Evolutionary conservation across 2,888 invertebrate species (phyloP), one percentile per base, ranked within the genome.

Genomic region (Silvanus unidentatus): DNA sequence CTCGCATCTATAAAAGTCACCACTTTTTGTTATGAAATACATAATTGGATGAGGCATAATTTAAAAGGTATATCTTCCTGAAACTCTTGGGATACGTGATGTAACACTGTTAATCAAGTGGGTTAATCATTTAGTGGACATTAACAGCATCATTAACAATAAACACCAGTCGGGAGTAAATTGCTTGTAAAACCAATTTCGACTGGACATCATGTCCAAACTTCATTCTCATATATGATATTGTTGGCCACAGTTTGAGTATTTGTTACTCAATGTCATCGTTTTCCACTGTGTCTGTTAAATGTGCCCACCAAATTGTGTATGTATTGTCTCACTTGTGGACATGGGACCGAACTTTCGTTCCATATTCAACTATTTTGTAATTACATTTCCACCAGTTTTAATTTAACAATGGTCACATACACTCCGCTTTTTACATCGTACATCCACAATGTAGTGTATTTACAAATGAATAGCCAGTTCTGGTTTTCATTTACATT

Each of bases 21-120:
- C 22, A 8, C n/a, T 22, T 22, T 22, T 32, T 45, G 50, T 48
- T 49, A 42, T 51, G 45, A n/a, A n/a, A n/a, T n/a, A 30, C 27
- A 43, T 56, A 62, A 62, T 62, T 60, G 57, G 52, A 59, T 59
- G 50, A 54, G 47, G 56, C 59, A 62, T 62, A 56, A 62, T 62
- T 62, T 55, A 61, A 57, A 55, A 59, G 57, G n/a, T n/a, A 57
- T 55, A 58, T 52, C 52, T 58, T 60, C 58, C 58, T 53, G 52
- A 57, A 55, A 46, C 59, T 49, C 55, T 22, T 15, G 56, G 56
- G 58, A 59, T 32, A 22, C 8, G 8, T 43, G 53, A 53, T 52
- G 57, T 57, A 53, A 56, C 54, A 54, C 47, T 44, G 50, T 52
- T 59, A 58, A 58, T 58, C 55, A 55, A 56, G 48, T 36, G 41